Base-by-base conservation (phyloP, 2,888 invertebrate genomes). In the Antheraea assamensis region DNA sequence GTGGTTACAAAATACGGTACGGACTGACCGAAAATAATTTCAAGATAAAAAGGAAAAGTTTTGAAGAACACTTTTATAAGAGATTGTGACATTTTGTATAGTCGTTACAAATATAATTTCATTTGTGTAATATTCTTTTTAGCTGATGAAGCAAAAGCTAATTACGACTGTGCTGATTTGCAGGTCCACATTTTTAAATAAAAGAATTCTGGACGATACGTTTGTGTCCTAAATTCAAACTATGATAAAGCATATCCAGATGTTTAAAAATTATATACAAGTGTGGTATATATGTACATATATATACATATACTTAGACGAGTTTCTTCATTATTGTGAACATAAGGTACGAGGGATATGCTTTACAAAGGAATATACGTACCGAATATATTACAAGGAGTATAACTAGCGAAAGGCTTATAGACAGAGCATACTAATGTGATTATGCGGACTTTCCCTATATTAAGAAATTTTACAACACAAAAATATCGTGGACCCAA, bases 31-130 rank as follows among this genome's bases (percentile, higher is more conserved):
- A 64, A 58, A 58, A 58, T 58, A 58, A 58, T n/a, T 24, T 58
- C 24, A 24, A 64, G 17, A 27, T 19, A 17, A 35, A 68, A 68
- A 68, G 68, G n/a, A 68, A 68, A 68, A 68, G 68, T 68, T 68
- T 68, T 21, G n/a, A 19, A n/a, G 74, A 74, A 77, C 72, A 42
- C 71, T 70, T 47, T 72, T 61, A 73, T 72, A 73, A 73, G 74
- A 73, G 74, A 73, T 8, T 15, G 35, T 35, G 68, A 19, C n/a
- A 68, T 5, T 64, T 35, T 35, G 35, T 2, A 77, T 66, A 27
- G 35, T 35, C 3, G 21, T 68, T 68, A 31, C 35, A n/a, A 3
- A 68, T n/a, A 35, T 68, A 68, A 21, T 68, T 68, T 35, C 13
- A 35, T n/a, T 21, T 68, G 19, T 68, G n/a, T 35, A 68, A 68